phyloP scores from a whole-genome alignment of 2,113 vertebrate genomes.

The Illadopsis cleaveri region DNA sequence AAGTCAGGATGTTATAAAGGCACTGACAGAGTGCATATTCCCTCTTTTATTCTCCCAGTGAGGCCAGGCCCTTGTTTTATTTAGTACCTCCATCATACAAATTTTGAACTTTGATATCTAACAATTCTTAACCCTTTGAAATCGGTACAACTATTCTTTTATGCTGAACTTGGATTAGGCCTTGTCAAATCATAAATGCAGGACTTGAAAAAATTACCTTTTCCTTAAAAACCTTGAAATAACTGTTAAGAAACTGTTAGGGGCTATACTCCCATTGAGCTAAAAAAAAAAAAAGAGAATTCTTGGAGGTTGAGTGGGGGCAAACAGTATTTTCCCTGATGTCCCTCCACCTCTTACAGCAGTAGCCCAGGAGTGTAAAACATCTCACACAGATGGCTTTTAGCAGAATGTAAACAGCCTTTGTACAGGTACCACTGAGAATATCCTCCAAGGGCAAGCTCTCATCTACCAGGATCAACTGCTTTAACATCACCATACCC shows the following conservation, averaged over 20 bases:
- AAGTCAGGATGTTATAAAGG: not conserved
- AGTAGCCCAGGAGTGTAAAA: not conserved
- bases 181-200: not conserved
- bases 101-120: not conserved
- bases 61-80: not conserved
- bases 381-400: not conserved
- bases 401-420: not conserved
- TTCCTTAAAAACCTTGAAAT: not conserved
- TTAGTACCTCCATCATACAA: not conserved
- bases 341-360: not conserved
- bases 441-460: not conserved
- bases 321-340: not conserved
- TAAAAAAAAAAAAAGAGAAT: not conserved
- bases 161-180: not conserved
- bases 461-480: not conserved
- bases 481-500: slow-evolving; percentile 56
- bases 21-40: not conserved
- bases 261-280: not conserved
- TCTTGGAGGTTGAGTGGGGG: rapidly evolving
- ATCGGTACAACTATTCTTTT: not conserved
- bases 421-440: not conserved
- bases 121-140: not conserved
- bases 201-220: not conserved
- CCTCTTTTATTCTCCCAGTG: not conserved
- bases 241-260: not conserved